These are phyloP conservation scores for Drosophila seguyi DNA, from an alignment of 1,140 invertebrate species.

Conservation along the genomic window DNA sequence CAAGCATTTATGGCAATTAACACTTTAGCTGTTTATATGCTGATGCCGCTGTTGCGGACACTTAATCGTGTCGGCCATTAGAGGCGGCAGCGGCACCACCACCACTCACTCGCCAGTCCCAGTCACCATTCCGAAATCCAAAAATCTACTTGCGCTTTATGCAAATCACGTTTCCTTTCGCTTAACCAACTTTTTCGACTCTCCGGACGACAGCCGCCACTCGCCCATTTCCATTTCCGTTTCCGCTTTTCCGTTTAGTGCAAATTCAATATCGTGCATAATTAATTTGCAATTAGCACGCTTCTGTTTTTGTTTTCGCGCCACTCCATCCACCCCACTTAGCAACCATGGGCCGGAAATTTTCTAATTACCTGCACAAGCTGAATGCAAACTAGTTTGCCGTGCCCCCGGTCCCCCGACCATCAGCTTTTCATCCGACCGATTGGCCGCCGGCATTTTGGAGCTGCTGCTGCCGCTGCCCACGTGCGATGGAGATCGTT, in stretches of 20 bases:
- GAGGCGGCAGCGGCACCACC: conserved; percentile 32
- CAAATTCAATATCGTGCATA: conserved; percentile 85
- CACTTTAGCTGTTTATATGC: conserved; percentile 85
- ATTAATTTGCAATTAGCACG: conserved; percentile 85
- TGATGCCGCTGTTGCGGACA: conserved; percentile 62
- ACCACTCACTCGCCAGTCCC: not conserved
- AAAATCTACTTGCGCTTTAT: conserved; percentile 64
- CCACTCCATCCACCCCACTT: conserved; percentile 31
- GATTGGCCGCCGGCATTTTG: conserved; percentile 55
- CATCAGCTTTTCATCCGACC: conserved; percentile 25
- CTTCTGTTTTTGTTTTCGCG: conserved; percentile 84
- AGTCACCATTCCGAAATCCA: conserved; percentile 11
- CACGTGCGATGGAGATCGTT: conserved; percentile 51
- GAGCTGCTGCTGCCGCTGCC: conserved; percentile 5
- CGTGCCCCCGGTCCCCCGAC: not conserved
- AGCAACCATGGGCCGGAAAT: conserved; percentile 50
- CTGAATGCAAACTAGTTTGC: conserved; percentile 74
- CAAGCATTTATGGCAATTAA: conserved; percentile 86
- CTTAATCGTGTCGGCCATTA: conserved; percentile 82
- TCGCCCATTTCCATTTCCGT: conserved; percentile 42
- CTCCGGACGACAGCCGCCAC: not conserved
- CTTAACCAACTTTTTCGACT: conserved; percentile 22
- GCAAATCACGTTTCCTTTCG: conserved; percentile 71
- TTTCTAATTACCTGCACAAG: conserved; percentile 77
- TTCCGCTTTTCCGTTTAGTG: conserved; percentile 66